A percentile compares a stretch with the other conserved stretches of the same genome.
phyloP scores from a whole-genome alignment of 1,140 invertebrate species.

The Hylaeus volcanicus region DNA sequence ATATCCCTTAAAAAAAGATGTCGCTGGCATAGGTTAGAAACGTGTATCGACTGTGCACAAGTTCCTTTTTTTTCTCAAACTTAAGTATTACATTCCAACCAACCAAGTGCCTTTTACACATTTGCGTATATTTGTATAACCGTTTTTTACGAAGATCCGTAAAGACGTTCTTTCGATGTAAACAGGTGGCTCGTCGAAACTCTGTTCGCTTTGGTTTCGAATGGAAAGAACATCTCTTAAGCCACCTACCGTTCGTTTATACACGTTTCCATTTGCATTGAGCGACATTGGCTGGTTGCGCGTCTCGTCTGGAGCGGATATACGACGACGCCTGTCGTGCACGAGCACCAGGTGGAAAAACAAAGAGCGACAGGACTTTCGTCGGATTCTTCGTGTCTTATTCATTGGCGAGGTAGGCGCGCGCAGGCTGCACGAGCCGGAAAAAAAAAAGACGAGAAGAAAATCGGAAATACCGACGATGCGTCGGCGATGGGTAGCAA shows the following conservation, averaged over 20 bases:
- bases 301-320: neutral
- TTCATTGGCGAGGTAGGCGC: conserved; percentile 18
- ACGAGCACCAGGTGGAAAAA: conserved; percentile 13
- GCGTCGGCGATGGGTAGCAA: conserved; percentile 58
- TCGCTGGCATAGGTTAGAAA: neutral
- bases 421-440: conserved; percentile 2
- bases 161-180: no score
- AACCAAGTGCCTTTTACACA: neutral
- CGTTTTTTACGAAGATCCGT: no score
- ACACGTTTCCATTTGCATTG: no score
- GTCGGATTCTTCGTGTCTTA: conserved; percentile 37
- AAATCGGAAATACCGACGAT: conserved; percentile 52
- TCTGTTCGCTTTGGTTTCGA: no score
- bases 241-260: neutral
- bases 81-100: neutral
- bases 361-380: conserved; percentile 19
- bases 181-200: no score
- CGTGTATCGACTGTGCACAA: neutral
- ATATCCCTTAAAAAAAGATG: neutral
- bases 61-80: neutral
- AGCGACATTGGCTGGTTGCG: conserved; percentile 1
- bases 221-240: no score
- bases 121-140: no score
- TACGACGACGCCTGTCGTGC: neutral
- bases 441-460: conserved; percentile 46